Evolutionary conservation across 2,888 invertebrate species (phyloP), one percentile per base, ranked within the genome.

Genomic region (Lasioglossum vierecki): DNA sequence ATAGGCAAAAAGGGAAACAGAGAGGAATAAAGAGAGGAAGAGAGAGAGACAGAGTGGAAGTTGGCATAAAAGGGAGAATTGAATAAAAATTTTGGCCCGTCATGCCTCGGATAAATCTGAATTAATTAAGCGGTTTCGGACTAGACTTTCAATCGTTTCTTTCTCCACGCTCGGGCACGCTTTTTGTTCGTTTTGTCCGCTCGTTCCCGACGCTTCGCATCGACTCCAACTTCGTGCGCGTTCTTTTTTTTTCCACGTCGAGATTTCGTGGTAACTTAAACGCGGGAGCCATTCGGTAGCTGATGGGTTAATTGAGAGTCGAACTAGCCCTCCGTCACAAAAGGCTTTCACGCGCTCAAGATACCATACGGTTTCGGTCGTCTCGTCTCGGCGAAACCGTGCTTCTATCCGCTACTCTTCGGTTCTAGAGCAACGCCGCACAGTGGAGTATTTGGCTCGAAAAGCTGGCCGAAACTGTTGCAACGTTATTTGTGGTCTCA

Each of bases 71-170:
- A 87, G 91, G 80, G 86, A 82, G 91, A 92, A 92, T 93, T 91
- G 92, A 92, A 93, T 93, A 91, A 91, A 93, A 93, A 92, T 92
- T 92, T 90, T 82, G 88, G 90, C 92, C 86, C 93, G 94, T 94
- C 94, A 94, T 93, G 93, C 94, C 91, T 92, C 91, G 93, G 93
- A 93, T 94, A 94, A 94, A 94, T 94, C 93, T 93, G 93, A 94
- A 94, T 94, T 94, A 94, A 94, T 94, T 94, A 94, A 94, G 94
- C 93, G 92, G 92, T 94, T 93, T 93, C 91, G 88, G 91, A 83
- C 91, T 91, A 89, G 91, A 86, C 89, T 88, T 88, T 89, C 88
- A 84, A 84, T 79, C 86, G 80, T 74, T 82, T 71, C 80, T 84
- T 80, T 79, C 83, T 84, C 83, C 70, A 57, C 49, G 18, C 39